phyloP scores from a whole-genome alignment of 1,140 invertebrate species.

The Wasmannia auropunctata region DNA sequence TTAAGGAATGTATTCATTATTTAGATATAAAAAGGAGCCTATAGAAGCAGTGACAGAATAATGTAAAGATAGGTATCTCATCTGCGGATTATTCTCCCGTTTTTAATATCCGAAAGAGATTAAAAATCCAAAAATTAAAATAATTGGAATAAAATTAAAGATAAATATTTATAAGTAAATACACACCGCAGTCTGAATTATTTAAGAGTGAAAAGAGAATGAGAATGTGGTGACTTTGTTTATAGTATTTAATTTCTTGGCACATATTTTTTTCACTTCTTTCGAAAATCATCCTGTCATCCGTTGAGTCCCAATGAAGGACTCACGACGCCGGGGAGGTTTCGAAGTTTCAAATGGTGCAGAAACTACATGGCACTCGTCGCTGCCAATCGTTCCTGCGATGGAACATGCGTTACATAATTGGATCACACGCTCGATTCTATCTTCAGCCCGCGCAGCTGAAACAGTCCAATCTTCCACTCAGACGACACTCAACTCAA shows the following conservation, averaged over 20 bases:
- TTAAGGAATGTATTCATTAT: conserved; percentile 1
- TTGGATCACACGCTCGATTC: conserved; percentile 77
- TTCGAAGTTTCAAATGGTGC: background rate
- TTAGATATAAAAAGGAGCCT: background rate
- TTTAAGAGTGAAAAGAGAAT: background rate
- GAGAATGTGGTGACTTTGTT: no score
- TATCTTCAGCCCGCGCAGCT: conserved; percentile 69
- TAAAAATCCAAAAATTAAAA: background rate
- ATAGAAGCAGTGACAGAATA: background rate
- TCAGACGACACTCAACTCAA: conserved; percentile 80
- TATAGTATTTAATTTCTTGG: background rate
- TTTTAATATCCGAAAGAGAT: background rate
- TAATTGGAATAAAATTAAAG: background rate
- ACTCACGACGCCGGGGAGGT: background rate
- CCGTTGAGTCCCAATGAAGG: background rate
- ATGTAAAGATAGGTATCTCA: background rate
- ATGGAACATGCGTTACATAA: conserved; percentile 75
- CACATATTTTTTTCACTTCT: background rate
- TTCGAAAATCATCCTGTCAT: background rate
- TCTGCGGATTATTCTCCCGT: background rate
- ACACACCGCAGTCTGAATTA: background rate
- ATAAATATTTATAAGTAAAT: background rate
- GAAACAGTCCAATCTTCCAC: conserved; percentile 79
- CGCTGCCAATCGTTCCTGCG: conserved; percentile 55
- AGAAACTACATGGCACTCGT: conserved; percentile 36